phyloP scores from a whole-genome alignment of 2,797 vertebrate species.

The Brotula barbata region DNA sequence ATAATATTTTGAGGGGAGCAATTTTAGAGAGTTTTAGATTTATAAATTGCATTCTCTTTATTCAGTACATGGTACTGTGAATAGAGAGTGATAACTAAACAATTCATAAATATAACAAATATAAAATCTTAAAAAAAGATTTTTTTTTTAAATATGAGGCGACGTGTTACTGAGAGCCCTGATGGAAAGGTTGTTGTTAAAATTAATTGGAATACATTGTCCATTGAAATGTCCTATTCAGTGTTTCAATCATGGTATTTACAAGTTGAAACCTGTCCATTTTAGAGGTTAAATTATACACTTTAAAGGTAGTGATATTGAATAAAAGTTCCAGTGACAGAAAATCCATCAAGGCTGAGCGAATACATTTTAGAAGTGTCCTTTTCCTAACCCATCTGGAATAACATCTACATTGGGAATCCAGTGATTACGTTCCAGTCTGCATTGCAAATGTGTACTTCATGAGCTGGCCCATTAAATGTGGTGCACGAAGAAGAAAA shows the following conservation, averaged over 20 bases:
- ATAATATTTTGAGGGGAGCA: constrained; percentile 37
- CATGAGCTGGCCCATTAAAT: constrained; percentile 45
- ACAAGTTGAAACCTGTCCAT: too few species aligned
- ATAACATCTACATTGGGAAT: constrained; percentile 33
- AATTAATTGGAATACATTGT: too few species aligned
- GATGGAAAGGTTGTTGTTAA: too few species aligned
- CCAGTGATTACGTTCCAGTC: constrained; percentile 28
- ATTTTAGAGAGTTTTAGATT: constrained; percentile 42
- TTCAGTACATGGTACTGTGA: constrained; percentile 3
- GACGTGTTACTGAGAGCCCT: not conserved
- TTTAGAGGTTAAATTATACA: not conserved
- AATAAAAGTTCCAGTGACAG: constrained; percentile 19
- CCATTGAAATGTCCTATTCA: too few species aligned
- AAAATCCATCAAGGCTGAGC: constrained; percentile 27
- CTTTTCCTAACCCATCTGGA: constrained; percentile 14
- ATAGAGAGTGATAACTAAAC: constrained; percentile 15
- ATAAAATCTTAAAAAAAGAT: not conserved
- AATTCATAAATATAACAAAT: too few species aligned
- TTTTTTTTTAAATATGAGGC: constrained; percentile 7
- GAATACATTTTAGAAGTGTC: constrained; percentile 27
- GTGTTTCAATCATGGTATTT: not conserved
- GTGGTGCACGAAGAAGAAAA: constrained; percentile 21
- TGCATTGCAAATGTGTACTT: constrained; percentile 41
- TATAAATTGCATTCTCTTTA: constrained; percentile 13
- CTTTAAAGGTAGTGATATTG: constrained; percentile 13